phyloP scores from a whole-genome alignment of 2,797 vertebrate genomes.

The Meriones psammophilus region DNA sequence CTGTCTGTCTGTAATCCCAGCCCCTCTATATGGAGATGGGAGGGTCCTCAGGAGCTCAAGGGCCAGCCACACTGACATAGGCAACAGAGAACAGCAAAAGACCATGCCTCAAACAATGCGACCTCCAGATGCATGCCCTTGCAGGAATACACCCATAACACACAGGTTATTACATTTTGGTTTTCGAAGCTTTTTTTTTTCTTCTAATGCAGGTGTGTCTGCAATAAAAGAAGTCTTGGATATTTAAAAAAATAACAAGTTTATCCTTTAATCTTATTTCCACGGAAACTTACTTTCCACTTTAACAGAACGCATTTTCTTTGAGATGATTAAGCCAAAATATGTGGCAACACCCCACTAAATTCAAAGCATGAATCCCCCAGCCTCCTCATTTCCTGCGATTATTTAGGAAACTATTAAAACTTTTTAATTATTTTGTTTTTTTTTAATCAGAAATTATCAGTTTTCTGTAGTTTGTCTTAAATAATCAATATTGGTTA shows the following conservation, averaged over 20 bases:
- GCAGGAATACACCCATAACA: too few relatives aligned
- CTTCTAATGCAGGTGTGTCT: background rate
- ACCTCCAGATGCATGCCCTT: background rate
- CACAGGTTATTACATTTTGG: background rate
- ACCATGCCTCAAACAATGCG: background rate
- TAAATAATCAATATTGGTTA: constrained; percentile 90
- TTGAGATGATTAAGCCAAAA: constrained; percentile 48
- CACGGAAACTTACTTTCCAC: constrained; percentile 11
- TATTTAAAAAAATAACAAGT: background rate
- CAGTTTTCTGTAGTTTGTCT: constrained; percentile 81
- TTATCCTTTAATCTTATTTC: background rate
- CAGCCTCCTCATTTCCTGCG: constrained; percentile 58
- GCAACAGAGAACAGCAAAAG: background rate
- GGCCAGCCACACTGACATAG: background rate
- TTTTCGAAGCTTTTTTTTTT: background rate
- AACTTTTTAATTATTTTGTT: constrained; percentile 60
- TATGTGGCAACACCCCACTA: constrained; percentile 1
- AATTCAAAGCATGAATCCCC: constrained; percentile 43
- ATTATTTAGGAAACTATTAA: constrained; percentile 68
- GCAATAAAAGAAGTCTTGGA: background rate
- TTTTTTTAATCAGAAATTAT: constrained; percentile 71
- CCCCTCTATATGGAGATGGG: background rate
- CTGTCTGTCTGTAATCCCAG: background rate
- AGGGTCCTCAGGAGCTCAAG: background rate
- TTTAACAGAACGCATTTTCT: background rate